Evolutionary conservation across 2,888 invertebrate genomes (phyloP), one percentile per base, ranked within the genome.

Genomic region (Xiphydria camelus): DNA sequence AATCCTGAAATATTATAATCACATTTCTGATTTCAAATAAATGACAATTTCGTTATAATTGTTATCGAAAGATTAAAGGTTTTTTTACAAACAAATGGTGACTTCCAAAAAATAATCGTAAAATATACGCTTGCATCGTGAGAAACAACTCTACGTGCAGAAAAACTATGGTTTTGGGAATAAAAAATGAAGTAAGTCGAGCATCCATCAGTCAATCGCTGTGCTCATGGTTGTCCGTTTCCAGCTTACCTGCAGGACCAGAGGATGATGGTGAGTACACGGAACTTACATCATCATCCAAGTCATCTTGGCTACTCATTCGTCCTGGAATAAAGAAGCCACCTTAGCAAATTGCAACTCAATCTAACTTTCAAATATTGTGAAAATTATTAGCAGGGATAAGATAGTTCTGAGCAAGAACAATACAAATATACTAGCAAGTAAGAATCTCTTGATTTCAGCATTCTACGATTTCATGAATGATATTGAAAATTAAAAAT

Each of bases 241-340:
- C 73, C 73, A 58, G 74, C 82, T 87, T 88, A 83, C 84, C 83
- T 81, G 81, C 76, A 60, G 72, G 66, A 57, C 69, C 75, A 47
- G 76, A 73, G 44, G 71, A 61, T 47, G 79, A 79, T 42, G 84
- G 82, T 49, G 86, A 82, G 75, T 87, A 88, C 45, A 88, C 73
- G 5, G 88, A 88, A 47, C 83, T 82, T 62, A 84, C 83, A 61
- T 89, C 89, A 59, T 85, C 85, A 66, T 89, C 91, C 65, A 93
- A 80, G 77, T 92, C 92, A 74, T 93, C 93, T 66, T 91, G 90
- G 62, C 91, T 92, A 78, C 87, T 88, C 78, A 89, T 85, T 51
- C 89, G 88, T 63, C 85, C 89, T 90, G 76, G 32, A 66, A 75
- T 45, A 62, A 52, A 17, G n/a, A n/a, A n/a, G n/a, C n/a, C n/a